Percentiles rank a stretch among this genome's conserved stretches.
These are phyloP conservation scores for Bergia sp. DNA, from an alignment of 92 coral and sea anemone species.

Conservation along the genomic window DNA sequence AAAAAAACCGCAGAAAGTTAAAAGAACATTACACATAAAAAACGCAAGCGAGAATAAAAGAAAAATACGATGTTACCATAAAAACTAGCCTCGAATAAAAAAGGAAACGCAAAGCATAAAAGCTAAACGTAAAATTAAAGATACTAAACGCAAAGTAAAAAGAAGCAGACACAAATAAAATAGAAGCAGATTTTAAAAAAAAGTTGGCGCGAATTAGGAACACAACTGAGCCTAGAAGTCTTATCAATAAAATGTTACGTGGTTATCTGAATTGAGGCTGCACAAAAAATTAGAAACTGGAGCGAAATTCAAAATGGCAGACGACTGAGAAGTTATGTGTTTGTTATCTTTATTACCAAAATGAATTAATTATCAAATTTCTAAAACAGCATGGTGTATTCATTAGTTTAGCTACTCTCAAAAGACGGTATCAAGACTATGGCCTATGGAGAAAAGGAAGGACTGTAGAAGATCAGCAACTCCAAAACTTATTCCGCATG, in stretches of 20 bases:
- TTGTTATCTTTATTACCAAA: background rate
- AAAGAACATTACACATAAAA: no score
- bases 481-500: slow-evolving; percentile 7
- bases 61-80: background rate
- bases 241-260: background rate
- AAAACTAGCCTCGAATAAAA: background rate
- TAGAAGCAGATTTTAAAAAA: no score
- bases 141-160: background rate
- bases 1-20: no score
- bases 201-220: background rate
- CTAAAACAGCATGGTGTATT: background rate
- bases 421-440: background rate
- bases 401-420: background rate
- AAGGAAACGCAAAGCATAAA: background rate
- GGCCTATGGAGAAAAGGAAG: background rate
- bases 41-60: background rate
- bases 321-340: background rate
- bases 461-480: background rate
- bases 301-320: background rate
- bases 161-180: background rate
- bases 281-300: background rate
- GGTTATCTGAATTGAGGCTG: background rate
- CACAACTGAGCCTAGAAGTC: background rate
- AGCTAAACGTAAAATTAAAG: background rate
- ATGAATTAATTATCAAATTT: slow-evolving; percentile 4